Percentiles rank a stretch among this genome's conserved stretches.
Conservation (phyloP, 2,888 invertebrate genomes). For the Lutraria lutraria region DNA sequence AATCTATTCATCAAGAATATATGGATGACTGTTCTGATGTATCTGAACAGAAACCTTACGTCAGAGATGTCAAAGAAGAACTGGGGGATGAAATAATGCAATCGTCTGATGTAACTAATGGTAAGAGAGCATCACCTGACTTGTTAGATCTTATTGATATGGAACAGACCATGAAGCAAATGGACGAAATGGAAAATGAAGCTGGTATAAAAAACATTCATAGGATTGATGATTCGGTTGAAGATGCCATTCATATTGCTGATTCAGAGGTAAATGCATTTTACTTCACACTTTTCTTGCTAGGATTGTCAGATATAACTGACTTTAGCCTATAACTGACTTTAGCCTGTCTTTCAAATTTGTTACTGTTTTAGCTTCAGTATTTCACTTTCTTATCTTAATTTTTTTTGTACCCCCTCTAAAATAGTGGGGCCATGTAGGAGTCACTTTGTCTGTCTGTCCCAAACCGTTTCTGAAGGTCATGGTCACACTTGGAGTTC, state of each 20-base stretch:
- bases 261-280: constrained; percentile 46
- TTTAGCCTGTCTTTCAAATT: too few species aligned
- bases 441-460: too few species aligned
- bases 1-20: background rate
- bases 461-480: too few species aligned
- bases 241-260: constrained; percentile 19
- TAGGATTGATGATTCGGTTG: background rate
- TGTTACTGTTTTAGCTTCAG: too few species aligned
- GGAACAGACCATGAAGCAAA: constrained; percentile 26
- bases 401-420: too few species aligned
- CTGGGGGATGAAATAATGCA: background rate
- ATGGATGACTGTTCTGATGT: background rate
- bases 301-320: too few species aligned
- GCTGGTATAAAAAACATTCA: background rate
- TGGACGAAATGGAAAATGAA: constrained; percentile 28
- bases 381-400: too few species aligned
- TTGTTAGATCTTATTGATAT: constrained; percentile 36
- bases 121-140: constrained; percentile 37
- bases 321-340: too few species aligned
- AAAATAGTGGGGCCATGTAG: too few species aligned
- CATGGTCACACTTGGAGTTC: too few species aligned
- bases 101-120: background rate
- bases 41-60: background rate
- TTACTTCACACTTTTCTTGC: background rate
- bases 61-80: background rate